Evolutionary conservation across 2,113 vertebrate genomes (phyloP), one percentile per base, ranked within the genome.

Genomic region (Mionectes macconnelli): DNA sequence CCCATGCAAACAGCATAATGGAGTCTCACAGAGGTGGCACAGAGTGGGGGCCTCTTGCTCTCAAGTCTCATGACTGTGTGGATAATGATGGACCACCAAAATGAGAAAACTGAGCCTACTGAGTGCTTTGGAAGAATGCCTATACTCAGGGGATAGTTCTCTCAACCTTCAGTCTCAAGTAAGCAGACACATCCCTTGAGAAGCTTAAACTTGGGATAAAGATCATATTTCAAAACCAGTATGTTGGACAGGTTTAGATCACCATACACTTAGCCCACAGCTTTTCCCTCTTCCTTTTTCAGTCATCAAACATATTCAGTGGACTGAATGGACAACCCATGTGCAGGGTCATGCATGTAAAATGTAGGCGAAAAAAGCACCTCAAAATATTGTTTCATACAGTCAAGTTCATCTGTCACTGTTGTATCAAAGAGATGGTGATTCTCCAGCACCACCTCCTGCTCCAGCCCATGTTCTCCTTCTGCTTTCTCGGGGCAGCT

Each of bases 1-100:
- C 24, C 13, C 0, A 0, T n/a, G n/a, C 77, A 84, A 57, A 89
- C n/a, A 56, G 8, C 0, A 2, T 49, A 53, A 35, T 18, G 24
- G 49, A 21, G 19, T 15, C 53, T 88, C 2, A 4, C 3, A 57
- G 72, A 84, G 49, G 24, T 60, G 68, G 28, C 40, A 70, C 10
- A n/a, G 44, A 60, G 20, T 1, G 4, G 59, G 21, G 20, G 9
- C 27, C 64, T 40, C 75, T 47, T 67, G 37, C 8, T 83, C 40
- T 47, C 4, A 2, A 18, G 40, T 18, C 40, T 66, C 35, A 30
- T 1, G 9, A 40, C 17, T 37, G 8, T 12, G 14, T 4, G 3
- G 37, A 40, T 62, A 35, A 68, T 0, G 0, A 64, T 23, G 6
- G 44, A 56, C 3, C 20, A 56, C 28, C 14, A 56, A 44, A 86